These are phyloP conservation scores for Tonatia bakeri DNA, from an alignment of 2,113 vertebrate species.

Conservation along the genomic window DNA sequence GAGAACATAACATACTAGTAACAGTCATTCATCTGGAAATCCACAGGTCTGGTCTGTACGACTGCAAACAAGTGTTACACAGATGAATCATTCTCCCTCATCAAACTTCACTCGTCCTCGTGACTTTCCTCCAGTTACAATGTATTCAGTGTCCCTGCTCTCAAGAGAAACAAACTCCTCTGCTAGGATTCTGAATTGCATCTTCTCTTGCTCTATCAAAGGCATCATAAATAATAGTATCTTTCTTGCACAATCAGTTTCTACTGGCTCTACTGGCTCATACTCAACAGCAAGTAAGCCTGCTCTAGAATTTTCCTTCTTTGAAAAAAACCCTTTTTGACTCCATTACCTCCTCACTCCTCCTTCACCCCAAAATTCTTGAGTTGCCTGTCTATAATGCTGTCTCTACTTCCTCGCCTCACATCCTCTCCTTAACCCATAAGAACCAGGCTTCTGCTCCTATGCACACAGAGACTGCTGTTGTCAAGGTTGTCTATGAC, in stretches of 20 bases:
- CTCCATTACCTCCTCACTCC: background rate
- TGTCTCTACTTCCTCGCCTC: background rate
- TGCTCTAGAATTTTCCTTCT: slow-evolving; percentile 16
- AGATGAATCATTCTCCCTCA: background rate
- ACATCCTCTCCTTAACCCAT: background rate
- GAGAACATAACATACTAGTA: slow-evolving; percentile 26
- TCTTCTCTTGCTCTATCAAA: background rate
- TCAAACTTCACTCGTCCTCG: background rate
- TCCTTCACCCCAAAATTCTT: background rate
- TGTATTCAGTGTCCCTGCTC: background rate
- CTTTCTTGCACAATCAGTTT: background rate
- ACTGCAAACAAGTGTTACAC: background rate
- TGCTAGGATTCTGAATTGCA: background rate
- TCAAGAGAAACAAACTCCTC: slow-evolving; percentile 14
- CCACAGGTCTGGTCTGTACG: slow-evolving; percentile 14
- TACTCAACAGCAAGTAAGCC: background rate
- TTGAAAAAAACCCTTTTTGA: slow-evolving; percentile 1
- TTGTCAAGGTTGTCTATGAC: background rate
- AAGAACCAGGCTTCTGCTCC: background rate
- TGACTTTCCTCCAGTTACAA: background rate
- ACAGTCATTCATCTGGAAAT: background rate
- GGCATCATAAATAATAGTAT: background rate
- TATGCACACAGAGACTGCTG: background rate
- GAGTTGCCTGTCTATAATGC: background rate
- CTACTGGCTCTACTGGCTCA: background rate